Evolutionary conservation across 2,888 invertebrate species (phyloP).

Genomic region (Metalampra italica): DNA sequence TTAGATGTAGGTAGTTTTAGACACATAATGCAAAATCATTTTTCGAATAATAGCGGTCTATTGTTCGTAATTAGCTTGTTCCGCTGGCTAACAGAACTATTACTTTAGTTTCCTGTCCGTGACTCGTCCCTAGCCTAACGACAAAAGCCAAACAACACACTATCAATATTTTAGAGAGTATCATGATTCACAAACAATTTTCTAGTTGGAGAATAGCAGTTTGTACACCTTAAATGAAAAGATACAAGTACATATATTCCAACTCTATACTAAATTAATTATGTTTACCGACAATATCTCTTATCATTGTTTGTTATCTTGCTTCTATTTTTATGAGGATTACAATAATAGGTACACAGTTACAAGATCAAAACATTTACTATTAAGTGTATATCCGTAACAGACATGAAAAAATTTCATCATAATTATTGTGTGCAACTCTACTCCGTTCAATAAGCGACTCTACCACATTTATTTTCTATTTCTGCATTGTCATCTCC

Average conservation of each 20-base stretch:
- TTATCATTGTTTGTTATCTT: constrained; percentile 12
- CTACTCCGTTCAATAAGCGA: constrained; percentile 64
- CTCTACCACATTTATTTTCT: constrained; percentile 65
- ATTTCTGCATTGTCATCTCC: constrained; percentile 57
- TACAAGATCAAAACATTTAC: constrained; percentile 67
- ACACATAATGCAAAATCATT: no score
- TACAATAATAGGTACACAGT: constrained; percentile 68
- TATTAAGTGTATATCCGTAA: constrained; percentile 58
- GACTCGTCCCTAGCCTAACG: constrained; percentile 70
- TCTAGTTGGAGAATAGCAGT: constrained; percentile 23
- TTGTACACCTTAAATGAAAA: background rate
- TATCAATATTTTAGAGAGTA: constrained; percentile 46
- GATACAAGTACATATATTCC: background rate
- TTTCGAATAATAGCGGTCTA: no score
- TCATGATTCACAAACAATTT: constrained; percentile 27
- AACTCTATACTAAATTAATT: background rate
- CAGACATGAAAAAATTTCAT: constrained; percentile 50
- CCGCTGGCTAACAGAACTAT: no score
- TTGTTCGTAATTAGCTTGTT: no score
- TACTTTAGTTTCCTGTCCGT: constrained; percentile 54
- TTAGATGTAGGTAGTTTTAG: no score
- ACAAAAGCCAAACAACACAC: constrained; percentile 70
- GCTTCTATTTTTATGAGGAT: constrained; percentile 20
- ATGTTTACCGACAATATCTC: constrained; percentile 8
- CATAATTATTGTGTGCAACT: constrained; percentile 50